Evolutionary conservation across 1,140 invertebrate species (phyloP).

Genomic region (Drosophila littoralis): DNA sequence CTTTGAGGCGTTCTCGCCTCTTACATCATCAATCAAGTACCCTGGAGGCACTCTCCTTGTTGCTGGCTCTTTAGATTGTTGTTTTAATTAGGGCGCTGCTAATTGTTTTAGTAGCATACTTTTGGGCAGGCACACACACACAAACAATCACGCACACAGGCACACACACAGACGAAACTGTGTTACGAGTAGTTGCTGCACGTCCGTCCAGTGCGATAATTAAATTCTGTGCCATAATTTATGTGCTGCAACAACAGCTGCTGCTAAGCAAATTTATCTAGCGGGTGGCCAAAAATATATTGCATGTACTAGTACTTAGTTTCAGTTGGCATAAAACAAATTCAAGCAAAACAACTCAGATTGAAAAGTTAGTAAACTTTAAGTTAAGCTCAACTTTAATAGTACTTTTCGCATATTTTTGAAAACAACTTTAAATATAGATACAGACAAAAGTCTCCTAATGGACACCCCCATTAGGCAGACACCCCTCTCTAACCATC

Average conservation of each 20-base stretch:
- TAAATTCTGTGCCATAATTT: constrained; percentile 74
- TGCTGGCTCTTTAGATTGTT: constrained; percentile 52
- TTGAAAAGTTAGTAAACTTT: not conserved
- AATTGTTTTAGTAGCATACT: constrained; percentile 81
- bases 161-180: constrained; percentile 42
- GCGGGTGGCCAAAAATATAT: constrained; percentile 10
- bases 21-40: constrained; percentile 77
- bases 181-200: constrained; percentile 58
- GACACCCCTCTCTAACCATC: no score
- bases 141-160: no score
- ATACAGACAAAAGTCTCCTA: no score
- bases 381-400: not conserved
- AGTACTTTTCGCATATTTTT: no score
- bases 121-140: constrained; percentile 38
- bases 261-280: constrained; percentile 48
- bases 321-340: no score
- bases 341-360: not conserved
- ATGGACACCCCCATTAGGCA: no score
- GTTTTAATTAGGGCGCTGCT: constrained; percentile 77
- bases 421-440: no score
- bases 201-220: constrained; percentile 66
- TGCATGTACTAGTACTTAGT: no score
- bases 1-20: constrained; percentile 59
- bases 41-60: constrained; percentile 10
- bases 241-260: constrained; percentile 43